Percentiles rank a stretch among this genome's conserved stretches.
Conservation (phyloP, 2,797 vertebrate species). For the Pygocentrus nattereri region DNA sequence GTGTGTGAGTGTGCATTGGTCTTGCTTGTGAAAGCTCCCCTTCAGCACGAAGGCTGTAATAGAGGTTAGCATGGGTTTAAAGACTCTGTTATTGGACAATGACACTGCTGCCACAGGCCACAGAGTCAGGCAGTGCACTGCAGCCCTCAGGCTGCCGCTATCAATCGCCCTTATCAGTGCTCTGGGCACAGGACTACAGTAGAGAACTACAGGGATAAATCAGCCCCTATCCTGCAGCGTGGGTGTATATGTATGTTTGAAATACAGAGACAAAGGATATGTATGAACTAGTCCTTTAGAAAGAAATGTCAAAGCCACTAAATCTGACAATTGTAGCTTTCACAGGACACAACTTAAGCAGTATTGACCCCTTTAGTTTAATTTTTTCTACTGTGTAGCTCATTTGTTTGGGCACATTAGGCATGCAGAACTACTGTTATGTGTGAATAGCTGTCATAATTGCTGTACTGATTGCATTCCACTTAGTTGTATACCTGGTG, state of each 20-base stretch:
- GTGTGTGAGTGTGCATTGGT: slow-evolving; percentile 35
- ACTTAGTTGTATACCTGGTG: not conserved
- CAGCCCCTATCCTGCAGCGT: not conserved
- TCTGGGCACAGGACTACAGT: slow-evolving; percentile 24
- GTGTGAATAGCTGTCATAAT: not conserved
- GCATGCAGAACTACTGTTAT: not conserved
- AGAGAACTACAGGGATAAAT: slow-evolving; percentile 25
- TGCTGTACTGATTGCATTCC: not conserved
- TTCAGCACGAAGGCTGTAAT: slow-evolving; percentile 76
- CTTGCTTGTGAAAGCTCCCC: slow-evolving; percentile 64
- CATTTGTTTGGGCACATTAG: not conserved
- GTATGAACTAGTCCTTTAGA: not conserved
- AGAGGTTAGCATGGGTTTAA: slow-evolving; percentile 67
- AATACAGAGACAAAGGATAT: not conserved
- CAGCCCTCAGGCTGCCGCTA: slow-evolving; percentile 33
- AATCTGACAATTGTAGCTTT: not conserved
- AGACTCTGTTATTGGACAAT: slow-evolving; percentile 24
- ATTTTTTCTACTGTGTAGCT: not conserved
- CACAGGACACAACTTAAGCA: not conserved
- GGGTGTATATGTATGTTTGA: not conserved
- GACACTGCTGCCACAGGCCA: slow-evolving; percentile 10
- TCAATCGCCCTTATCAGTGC: slow-evolving; percentile 49
- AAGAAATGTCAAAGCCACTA: not conserved
- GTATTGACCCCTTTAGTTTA: not conserved
- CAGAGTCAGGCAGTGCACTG: slow-evolving; percentile 17